Evolutionary conservation across 1,140 invertebrate species (phyloP).

Genomic region (Venturia canescens): DNA sequence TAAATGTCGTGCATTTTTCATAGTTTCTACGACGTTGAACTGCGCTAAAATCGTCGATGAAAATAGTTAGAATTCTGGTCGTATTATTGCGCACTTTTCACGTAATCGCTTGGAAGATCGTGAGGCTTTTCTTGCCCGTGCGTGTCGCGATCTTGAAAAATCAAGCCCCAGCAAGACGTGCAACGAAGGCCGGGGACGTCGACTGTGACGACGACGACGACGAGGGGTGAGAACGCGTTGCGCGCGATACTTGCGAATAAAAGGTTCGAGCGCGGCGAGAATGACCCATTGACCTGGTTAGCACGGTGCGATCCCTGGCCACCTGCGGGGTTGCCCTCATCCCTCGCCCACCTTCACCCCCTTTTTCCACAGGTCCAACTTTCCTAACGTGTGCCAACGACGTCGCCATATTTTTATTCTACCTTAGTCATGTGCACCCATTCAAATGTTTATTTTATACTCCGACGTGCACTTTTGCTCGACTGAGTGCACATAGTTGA

Average conservation of each 20-base stretch:
- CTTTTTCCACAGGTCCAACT: conserved; percentile 1
- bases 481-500: too few relatives aligned
- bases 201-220: background rate
- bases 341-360: background rate
- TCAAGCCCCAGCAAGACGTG: too few relatives aligned
- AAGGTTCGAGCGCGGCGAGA: conserved; percentile 54
- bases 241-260: conserved; percentile 2
- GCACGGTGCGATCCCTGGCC: conserved; percentile 48
- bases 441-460: too few relatives aligned
- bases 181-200: background rate
- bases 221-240: conserved; percentile 1
- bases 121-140: too few relatives aligned
- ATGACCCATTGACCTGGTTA: conserved; percentile 70
- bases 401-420: background rate
- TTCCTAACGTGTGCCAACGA: background rate
- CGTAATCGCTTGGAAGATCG: too few relatives aligned
- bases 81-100: too few relatives aligned
- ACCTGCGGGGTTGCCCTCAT: conserved; percentile 7
- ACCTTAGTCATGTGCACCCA: background rate
- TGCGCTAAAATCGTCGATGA: too few relatives aligned
- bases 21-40: too few relatives aligned
- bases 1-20: too few relatives aligned
- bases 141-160: too few relatives aligned
- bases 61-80: too few relatives aligned
- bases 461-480: too few relatives aligned